Percentiles rank a stretch among this genome's conserved stretches.
phyloP scores from a whole-genome alignment of 2,888 invertebrate genomes.

The Latrodectus elegans region DNA sequence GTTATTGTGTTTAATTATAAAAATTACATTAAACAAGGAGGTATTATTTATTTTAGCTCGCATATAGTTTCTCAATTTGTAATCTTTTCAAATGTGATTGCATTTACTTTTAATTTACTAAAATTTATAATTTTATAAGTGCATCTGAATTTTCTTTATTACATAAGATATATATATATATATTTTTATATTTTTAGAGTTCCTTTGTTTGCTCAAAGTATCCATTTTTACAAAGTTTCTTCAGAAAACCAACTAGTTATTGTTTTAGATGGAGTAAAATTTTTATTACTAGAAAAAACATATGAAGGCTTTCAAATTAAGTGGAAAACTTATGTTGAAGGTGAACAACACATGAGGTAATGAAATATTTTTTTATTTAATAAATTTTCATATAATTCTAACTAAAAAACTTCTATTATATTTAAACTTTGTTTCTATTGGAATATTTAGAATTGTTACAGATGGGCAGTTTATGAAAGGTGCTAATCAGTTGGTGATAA shows the following conservation, averaged over 20 bases:
- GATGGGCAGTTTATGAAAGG: conserved; percentile 52
- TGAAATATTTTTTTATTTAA: neutral
- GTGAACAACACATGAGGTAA: conserved; percentile 37
- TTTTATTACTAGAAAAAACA: conserved; percentile 41
- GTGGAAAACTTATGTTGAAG: conserved; percentile 36
- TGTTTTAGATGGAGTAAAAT: conserved; percentile 35
- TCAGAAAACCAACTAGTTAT: conserved; percentile 33
- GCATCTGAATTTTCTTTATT: too few species aligned
- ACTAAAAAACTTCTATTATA: neutral
- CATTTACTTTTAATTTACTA: too few species aligned
- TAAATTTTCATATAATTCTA: neutral
- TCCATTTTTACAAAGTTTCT: conserved; percentile 47
- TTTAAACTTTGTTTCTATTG: neutral
- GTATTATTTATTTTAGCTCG: too few species aligned
- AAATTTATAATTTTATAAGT: too few species aligned
- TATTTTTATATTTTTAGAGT: conserved; percentile 15
- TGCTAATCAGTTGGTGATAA: conserved; percentile 35
- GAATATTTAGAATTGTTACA: conserved; percentile 30
- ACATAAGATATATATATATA: too few species aligned
- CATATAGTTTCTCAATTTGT: too few species aligned
- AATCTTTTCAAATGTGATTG: too few species aligned
- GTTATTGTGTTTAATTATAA: too few species aligned
- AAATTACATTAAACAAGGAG: too few species aligned
- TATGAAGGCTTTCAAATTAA: conserved; percentile 19
- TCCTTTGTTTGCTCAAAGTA: conserved; percentile 33